Base-by-base conservation (phyloP, 2,888 invertebrate species). In the Dolichopus griseipennis region DNA sequence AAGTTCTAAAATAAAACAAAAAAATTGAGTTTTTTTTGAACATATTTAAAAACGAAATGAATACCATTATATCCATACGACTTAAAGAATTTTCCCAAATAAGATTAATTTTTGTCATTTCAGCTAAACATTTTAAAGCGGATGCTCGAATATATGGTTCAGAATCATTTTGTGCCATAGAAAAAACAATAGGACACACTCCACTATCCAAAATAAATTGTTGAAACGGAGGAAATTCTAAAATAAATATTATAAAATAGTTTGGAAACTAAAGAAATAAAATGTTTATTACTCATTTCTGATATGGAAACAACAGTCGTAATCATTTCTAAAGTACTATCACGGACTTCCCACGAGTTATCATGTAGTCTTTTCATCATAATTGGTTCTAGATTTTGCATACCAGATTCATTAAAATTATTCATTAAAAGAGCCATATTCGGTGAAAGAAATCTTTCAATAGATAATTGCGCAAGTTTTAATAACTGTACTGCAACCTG, bases 211-310 rank as follows among this genome's bases (percentile, higher is more conserved):
- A 74, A 61, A 92, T 81, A 73, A 90, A 87, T 72, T 86, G 85
- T 80, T 91, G 91, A 77, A 91, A 90, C 22, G 90, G 87, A 15
- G 90, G 90, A 79, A 89, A 92, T 78, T 91, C 92, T 91, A 61
- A 0, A 61, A 64, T 27, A 64, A 61, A 21, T 37, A 64, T 37
- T 3, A 66, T 20, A 61, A 43, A 61, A 6, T 62, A 12, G 12
- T 7, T 21, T 22, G 27, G 8, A 43, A 37, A 37, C 34, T 70
- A 64, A n/a, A n/a, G 2, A 27, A 27, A 4, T 52, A 20, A 34
- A 37, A 22, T 61, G 37, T 41, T 21, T 22, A 22, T 84, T 83
- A 92, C 92, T 91, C 70, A 86, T 83, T 76, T 86, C 86, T 0
- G 90, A 88, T 71, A 92, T 87, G 63, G 83, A 83, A 0, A 88